phyloP scores from a whole-genome alignment of 2,888 invertebrate species.

The Acrobasis repandana region DNA sequence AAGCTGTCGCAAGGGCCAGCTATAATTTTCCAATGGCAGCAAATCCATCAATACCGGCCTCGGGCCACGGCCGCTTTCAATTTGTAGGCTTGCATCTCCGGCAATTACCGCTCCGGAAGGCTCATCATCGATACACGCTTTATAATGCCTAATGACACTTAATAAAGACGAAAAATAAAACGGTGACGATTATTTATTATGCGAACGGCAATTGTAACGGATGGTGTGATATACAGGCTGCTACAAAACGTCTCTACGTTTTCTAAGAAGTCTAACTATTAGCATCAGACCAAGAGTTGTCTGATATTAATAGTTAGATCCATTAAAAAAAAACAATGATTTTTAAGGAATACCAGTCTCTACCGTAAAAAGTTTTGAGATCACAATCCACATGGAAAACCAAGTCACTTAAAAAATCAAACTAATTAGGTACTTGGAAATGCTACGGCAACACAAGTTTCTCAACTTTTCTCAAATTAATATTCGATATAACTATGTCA shows the following conservation, averaged over 20 bases:
- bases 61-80: slow-evolving; percentile 79
- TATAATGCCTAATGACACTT: slow-evolving; percentile 82
- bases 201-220: slow-evolving; percentile 54
- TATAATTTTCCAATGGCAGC: slow-evolving; percentile 81
- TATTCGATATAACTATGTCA: no score
- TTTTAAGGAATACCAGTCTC: no score
- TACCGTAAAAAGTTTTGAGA: no score
- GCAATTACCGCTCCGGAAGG: slow-evolving; percentile 80
- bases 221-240: slow-evolving; percentile 26
- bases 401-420: no score
- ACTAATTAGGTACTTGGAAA: no score
- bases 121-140: slow-evolving; percentile 78
- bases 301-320: no score
- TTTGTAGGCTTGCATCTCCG: slow-evolving; percentile 78
- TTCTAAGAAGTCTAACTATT: background rate
- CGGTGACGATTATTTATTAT: slow-evolving; percentile 75
- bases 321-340: no score
- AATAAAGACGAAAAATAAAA: slow-evolving; percentile 80
- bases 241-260: background rate
- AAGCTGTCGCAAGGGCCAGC: slow-evolving; percentile 79
- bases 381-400: no score
- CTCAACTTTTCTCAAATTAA: no score
- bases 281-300: no score
- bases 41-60: slow-evolving; percentile 80
- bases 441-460: no score